phyloP scores from a whole-genome alignment of 2,113 vertebrate species.

The Apteryx owenii region DNA sequence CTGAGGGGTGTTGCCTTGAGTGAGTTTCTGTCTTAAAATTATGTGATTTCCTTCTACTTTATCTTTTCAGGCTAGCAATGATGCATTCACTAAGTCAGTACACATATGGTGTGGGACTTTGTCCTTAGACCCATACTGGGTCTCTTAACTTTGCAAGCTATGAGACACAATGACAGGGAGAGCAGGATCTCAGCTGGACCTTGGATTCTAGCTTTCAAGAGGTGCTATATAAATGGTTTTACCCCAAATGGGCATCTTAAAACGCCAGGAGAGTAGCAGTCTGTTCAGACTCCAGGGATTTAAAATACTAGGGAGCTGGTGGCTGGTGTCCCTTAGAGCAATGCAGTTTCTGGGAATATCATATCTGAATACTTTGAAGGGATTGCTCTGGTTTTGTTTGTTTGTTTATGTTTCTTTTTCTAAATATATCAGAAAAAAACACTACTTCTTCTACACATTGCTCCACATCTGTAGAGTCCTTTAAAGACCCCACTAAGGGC shows the following conservation, averaged over 20 bases:
- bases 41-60: neutral
- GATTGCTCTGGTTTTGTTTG: neutral
- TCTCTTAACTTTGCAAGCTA: neutral
- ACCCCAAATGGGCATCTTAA: neutral
- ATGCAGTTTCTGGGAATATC: neutral
- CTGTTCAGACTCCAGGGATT: neutral
- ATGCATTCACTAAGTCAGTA: neutral
- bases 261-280: neutral
- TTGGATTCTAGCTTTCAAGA: neutral
- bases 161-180: neutral
- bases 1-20: neutral
- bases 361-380: neutral
- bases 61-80: neutral
- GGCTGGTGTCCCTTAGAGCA: neutral
- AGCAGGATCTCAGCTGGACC: neutral
- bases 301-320: neutral
- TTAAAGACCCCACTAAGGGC: neutral
- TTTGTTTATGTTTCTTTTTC: neutral
- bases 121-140: neutral
- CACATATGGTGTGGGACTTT: neutral
- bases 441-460: neutral
- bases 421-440: neutral
- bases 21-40: neutral
- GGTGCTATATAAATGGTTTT: neutral
- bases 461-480: neutral